Evolutionary conservation across 2,888 invertebrate genomes (phyloP), one percentile per base, ranked within the genome.

Genomic region (Rhyacophila evoluta): DNA sequence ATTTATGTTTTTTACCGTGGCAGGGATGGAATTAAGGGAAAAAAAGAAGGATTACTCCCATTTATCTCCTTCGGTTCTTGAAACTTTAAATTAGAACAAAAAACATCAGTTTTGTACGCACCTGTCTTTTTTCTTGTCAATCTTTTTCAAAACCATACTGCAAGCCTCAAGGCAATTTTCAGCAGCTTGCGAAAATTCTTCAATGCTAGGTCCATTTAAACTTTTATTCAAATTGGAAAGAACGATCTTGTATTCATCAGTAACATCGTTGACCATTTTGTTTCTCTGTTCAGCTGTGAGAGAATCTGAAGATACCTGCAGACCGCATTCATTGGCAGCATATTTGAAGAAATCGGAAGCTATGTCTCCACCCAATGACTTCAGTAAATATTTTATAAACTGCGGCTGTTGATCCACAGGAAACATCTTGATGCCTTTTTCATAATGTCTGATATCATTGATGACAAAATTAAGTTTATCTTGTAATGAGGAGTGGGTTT

Each of bases 101-200:
- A n/a, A n/a, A n/a, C n/a, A n/a, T n/a, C n/a, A n/a, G n/a, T n/a
- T n/a, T n/a, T n/a, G n/a, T n/a, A n/a, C n/a, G n/a, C n/a, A 90
- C 90, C 88, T 92, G 85, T 95, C 94, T 85, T 95, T 96, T 86
- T 97, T 97, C 86, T 97, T 97, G 85, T 98, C 98, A 81, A 94
- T 91, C 87, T 97, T 98, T 84, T 94, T 95, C 81, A 97, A 87
- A 83, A 95, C 94, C 92, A 97, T 93, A 79, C 94, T 93, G 85
- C 94, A 94, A 72, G 91, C 89, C 15, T 91, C 88, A 83, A 97
- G 88, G 70, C 94, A 93, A 0, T 91, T 86, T 84, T 97, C 97
- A 41, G 94, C 89, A n/a, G 92, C 90, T 83, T 90, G 89, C 83
- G 95, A 91, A 86, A 97, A 97, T 2, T 95, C 93, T 76, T 97